A percentile compares a stretch with the other conserved stretches of the same genome.
phyloP scores from a whole-genome alignment of 2,113 vertebrate species.

The Naja naja region DNA sequence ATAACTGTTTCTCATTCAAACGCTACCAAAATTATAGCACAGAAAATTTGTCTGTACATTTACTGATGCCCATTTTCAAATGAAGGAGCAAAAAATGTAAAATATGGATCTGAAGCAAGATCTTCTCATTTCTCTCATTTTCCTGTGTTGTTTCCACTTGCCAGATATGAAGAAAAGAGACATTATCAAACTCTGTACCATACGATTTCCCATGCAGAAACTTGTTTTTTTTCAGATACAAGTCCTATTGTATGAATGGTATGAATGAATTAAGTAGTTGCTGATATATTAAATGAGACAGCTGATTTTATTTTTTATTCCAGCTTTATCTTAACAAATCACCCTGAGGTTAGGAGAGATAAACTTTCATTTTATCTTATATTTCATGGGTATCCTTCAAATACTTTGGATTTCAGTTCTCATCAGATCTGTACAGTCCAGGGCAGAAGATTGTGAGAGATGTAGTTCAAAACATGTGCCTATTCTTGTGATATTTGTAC shows the following conservation, averaged over 20 bases:
- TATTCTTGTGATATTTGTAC: neutral
- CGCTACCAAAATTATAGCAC: neutral
- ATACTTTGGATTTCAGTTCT: neutral
- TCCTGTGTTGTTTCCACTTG: neutral
- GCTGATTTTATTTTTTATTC: neutral
- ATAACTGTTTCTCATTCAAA: neutral
- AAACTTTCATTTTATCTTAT: neutral
- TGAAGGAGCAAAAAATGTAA: neutral
- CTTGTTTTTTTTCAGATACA: neutral
- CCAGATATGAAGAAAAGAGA: neutral
- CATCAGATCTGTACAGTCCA: neutral
- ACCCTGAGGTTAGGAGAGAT: neutral
- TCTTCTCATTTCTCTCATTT: neutral
- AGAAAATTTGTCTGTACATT: neutral
- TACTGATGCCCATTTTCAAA: neutral
- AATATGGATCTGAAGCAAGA: neutral
- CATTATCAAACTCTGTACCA: neutral
- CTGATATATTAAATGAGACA: neutral
- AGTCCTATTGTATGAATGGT: neutral
- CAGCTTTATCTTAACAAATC: neutral
- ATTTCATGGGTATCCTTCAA: neutral
- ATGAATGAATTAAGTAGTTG: neutral
- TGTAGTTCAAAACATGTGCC: neutral
- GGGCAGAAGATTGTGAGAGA: neutral
- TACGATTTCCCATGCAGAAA: neutral